phyloP scores from a whole-genome alignment of 2,113 vertebrate genomes.

The Pseudorectes ferrugineus region DNA sequence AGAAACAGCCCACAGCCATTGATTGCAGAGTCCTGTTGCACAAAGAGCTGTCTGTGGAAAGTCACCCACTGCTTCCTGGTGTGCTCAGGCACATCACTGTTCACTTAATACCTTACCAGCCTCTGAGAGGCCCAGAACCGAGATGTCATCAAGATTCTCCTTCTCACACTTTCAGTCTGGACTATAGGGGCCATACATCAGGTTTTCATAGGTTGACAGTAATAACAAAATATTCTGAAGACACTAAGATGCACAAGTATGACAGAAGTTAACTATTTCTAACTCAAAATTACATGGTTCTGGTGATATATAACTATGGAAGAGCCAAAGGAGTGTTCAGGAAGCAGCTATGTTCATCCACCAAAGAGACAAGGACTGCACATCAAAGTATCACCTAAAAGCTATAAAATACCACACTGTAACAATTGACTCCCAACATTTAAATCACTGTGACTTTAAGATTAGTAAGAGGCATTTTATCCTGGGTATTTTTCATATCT shows the following conservation, averaged over 20 bases:
- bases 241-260: neutral
- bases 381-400: neutral
- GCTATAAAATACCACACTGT: neutral
- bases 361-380: neutral
- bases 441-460: neutral
- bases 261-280: neutral
- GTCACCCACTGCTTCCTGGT: neutral
- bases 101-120: neutral
- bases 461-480: neutral
- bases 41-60: neutral
- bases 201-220: neutral
- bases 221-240: neutral
- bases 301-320: accelerated
- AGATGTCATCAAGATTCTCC: neutral
- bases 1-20: neutral
- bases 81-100: neutral
- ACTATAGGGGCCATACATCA: neutral
- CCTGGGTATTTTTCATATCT: neutral
- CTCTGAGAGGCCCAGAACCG: neutral
- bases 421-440: neutral
- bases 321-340: neutral
- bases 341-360: neutral
- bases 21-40: accelerated
- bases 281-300: neutral
- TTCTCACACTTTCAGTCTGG: neutral